Conservation (phyloP, 2,888 invertebrate genomes). For the Prosopocoilus inquinatus region DNA sequence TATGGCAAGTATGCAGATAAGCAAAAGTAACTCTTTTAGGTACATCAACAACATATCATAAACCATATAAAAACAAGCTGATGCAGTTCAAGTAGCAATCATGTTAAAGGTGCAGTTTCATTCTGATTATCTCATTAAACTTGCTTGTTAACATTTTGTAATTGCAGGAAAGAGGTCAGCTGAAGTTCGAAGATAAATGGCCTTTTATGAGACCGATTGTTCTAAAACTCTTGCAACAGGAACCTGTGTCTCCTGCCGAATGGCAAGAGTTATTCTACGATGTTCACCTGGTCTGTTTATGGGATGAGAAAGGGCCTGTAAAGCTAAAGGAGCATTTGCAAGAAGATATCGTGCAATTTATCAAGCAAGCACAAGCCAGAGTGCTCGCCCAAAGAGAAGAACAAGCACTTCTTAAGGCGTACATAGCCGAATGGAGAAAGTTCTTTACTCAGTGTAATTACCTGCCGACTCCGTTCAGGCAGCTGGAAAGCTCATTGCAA, state of each 20-base stretch:
- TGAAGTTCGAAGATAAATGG: slow-evolving; percentile 96
- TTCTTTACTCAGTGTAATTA: slow-evolving; percentile 98
- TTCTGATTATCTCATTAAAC: background rate
- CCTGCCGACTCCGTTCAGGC: slow-evolving; percentile 92
- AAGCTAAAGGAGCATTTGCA: slow-evolving; percentile 87
- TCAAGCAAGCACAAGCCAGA: slow-evolving; percentile 86
- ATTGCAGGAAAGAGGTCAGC: slow-evolving; percentile 72
- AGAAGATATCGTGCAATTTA: slow-evolving; percentile 91
- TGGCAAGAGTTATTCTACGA: slow-evolving; percentile 98
- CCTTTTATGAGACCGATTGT: slow-evolving; percentile 92
- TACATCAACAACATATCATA: too few relatives aligned
- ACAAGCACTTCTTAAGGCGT: slow-evolving; percentile 91
- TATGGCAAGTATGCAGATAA: too few relatives aligned
- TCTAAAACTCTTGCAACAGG: slow-evolving; percentile 88
- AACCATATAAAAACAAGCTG: too few relatives aligned
- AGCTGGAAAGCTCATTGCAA: slow-evolving; percentile 80
- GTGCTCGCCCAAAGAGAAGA: slow-evolving; percentile 92
- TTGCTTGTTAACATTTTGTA: background rate
- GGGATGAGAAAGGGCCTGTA: slow-evolving; percentile 93
- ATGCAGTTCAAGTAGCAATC: background rate
- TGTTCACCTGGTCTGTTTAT: slow-evolving; percentile 92
- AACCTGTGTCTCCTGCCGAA: slow-evolving; percentile 88
- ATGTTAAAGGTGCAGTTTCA: slow-evolving; percentile 25
- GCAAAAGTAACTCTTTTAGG: too few relatives aligned
- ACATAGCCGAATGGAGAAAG: slow-evolving; percentile 97